Evolutionary conservation across 2,888 invertebrate species (phyloP).

Genomic region (Listrodromus nycthemerus): DNA sequence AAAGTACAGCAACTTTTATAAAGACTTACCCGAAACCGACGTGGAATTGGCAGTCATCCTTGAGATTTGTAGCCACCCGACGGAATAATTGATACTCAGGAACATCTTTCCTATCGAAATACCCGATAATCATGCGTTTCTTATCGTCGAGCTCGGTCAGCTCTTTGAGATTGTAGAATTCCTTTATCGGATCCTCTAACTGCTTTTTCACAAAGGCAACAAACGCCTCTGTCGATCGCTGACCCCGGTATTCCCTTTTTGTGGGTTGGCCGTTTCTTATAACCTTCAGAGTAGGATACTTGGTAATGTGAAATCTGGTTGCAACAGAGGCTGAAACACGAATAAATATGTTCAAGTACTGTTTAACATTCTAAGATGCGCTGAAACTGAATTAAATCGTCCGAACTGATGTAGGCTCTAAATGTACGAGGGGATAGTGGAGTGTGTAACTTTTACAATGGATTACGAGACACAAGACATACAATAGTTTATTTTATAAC

Average conservation of each 20-base stretch:
- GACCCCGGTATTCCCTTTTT: slow-evolving; percentile 95
- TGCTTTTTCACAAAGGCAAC: slow-evolving; percentile 95
- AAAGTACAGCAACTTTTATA: background rate
- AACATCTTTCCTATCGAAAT: slow-evolving; percentile 93
- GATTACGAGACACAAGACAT: too few species aligned
- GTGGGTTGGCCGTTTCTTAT: slow-evolving; percentile 96
- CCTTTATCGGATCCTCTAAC: slow-evolving; percentile 93
- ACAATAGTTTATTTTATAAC: too few species aligned
- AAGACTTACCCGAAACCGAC: slow-evolving; percentile 93
- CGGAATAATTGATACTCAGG: slow-evolving; percentile 93
- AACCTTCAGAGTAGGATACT: slow-evolving; percentile 99
- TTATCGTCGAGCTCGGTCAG: slow-evolving; percentile 91
- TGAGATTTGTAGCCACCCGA: slow-evolving; percentile 93
- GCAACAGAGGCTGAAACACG: slow-evolving; percentile 88
- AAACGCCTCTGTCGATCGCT: slow-evolving; percentile 96
- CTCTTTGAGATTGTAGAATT: slow-evolving; percentile 90
- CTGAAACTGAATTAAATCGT: too few species aligned
- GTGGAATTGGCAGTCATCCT: slow-evolving; percentile 98
- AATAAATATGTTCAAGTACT: background rate
- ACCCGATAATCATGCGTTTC: slow-evolving; percentile 95
- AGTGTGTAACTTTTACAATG: too few species aligned
- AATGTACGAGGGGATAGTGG: too few species aligned
- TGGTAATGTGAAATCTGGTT: slow-evolving; percentile 96
- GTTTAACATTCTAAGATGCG: background rate
- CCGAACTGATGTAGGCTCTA: too few species aligned